Base-by-base conservation (phyloP, 2,113 vertebrate species). In the Channa maculata region DNA sequence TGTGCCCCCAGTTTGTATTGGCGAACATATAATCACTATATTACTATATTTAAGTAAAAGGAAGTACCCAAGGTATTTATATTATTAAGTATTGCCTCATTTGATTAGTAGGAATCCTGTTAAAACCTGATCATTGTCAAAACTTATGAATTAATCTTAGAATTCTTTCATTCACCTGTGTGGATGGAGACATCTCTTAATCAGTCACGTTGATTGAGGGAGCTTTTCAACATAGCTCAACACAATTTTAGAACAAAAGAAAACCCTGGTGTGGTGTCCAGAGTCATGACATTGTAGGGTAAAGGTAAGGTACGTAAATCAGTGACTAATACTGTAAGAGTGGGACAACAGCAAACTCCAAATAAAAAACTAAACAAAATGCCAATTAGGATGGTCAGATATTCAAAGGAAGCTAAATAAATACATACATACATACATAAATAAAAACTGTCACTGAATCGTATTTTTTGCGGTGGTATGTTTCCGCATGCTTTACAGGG, bases 1-100 rank as follows among this genome's bases (percentile, higher is more conserved):
- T 90, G 39, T 64, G 13, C 45, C 59, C 81, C 73, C 45, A 72
- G 65, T 73, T 63, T 70, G 58, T 77, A 68, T 71, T 45, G 72
- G 68, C 63, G 7, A 66, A 49, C 24, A 24, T 24, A 24, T 24
- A 24, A 24, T 24, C 24, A 24, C 24, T 24, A 24, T 24, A 24
- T 24, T 24, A 24, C 24, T 24, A 24, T 24, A 24, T 24, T 24
- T 24, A 24, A 24, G 24, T 24, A 24, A 24, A 24, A 24, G 24
- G 24, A 24, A 24, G 24, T 24, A 24, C 24, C 24, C 24, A 24
- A 24, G 24, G 24, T 24, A 24, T 24, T 24, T 24, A 24, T 24
- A 24, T 24, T 24, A 24, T 1, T 1, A 24, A 24, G 24, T 24
- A 7, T 41, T 51, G 41, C 9, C 39, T 60, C 48, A 8, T 49